These are phyloP conservation scores for Carduelis carduelis DNA, from an alignment of 2,797 vertebrate species.

Conservation along the genomic window DNA sequence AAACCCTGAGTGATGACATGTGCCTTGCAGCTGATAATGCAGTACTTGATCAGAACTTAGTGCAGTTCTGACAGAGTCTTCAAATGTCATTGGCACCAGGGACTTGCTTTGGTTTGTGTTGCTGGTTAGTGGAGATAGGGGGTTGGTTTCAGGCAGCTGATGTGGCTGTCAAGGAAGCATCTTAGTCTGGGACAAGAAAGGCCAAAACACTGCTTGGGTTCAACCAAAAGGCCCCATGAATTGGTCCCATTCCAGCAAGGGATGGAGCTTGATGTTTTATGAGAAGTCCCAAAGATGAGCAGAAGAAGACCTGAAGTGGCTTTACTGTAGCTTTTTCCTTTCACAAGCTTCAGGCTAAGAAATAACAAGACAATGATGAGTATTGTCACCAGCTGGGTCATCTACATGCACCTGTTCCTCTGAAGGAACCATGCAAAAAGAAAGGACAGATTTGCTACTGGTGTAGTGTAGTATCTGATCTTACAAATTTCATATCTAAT, in stretches of 20 bases:
- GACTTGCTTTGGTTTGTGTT: neutral
- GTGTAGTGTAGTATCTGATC: neutral
- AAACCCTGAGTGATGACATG: neutral
- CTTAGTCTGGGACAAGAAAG: neutral
- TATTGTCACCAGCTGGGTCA: neutral
- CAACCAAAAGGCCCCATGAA: neutral
- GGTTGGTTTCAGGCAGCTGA: neutral
- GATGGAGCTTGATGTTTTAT: fast-evolving
- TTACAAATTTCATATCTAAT: neutral
- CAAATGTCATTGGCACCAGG: neutral
- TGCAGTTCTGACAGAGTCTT: neutral
- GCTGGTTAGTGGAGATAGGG: neutral
- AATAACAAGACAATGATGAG: neutral
- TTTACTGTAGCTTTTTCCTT: neutral
- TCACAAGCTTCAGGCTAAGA: neutral
- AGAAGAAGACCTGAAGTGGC: neutral
- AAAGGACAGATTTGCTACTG: neutral
- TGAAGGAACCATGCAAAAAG: neutral
- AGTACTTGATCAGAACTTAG: neutral
- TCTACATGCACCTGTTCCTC: neutral
- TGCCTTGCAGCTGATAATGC: neutral
- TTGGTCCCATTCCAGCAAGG: neutral
- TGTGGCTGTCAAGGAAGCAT: neutral
- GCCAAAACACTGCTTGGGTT: neutral
- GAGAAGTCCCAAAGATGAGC: neutral